Percentiles rank a stretch among this genome's conserved stretches.
These are phyloP conservation scores for Drosophila phalerata DNA, from an alignment of 2,888 invertebrate genomes.

Conservation along the genomic window DNA sequence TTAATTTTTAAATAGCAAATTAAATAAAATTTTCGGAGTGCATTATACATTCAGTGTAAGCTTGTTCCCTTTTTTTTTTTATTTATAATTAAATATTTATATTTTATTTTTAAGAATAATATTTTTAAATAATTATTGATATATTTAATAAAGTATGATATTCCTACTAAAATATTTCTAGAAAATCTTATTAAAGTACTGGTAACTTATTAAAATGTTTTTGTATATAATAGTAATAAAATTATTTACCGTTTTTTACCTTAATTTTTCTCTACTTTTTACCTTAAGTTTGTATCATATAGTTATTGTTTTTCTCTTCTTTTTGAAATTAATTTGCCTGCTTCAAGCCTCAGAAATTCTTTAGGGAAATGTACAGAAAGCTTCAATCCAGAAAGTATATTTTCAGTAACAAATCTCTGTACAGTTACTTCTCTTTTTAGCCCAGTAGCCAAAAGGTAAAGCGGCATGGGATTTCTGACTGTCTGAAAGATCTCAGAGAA, in stretches of 20 bases:
- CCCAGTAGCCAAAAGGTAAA: neutral
- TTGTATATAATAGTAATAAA: no score
- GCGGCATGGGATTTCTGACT: neutral
- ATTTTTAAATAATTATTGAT: no score
- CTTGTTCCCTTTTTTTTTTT: no score
- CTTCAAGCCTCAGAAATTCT: conserved; percentile 12
- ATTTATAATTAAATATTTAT: no score
- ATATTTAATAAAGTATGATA: no score
- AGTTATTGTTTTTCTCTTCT: neutral
- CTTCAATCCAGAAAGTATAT: conserved; percentile 48
- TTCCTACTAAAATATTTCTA: no score
- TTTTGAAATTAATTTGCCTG: conserved; percentile 40
- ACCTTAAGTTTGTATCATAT: neutral
- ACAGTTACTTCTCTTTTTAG: conserved; percentile 18
- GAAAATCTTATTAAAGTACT: no score
- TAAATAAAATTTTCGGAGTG: neutral
- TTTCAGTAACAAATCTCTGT: conserved; percentile 57
- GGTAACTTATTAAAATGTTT: no score
- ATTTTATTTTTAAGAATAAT: no score
- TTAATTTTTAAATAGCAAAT: neutral
- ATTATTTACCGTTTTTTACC: no score
- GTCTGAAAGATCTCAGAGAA: no score
- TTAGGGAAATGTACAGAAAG: conserved; percentile 21
- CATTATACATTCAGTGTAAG: no score
- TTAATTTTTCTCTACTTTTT: neutral